Evolutionary conservation across 2,113 vertebrate species (phyloP).

Genomic region (Eurypyga helias): DNA sequence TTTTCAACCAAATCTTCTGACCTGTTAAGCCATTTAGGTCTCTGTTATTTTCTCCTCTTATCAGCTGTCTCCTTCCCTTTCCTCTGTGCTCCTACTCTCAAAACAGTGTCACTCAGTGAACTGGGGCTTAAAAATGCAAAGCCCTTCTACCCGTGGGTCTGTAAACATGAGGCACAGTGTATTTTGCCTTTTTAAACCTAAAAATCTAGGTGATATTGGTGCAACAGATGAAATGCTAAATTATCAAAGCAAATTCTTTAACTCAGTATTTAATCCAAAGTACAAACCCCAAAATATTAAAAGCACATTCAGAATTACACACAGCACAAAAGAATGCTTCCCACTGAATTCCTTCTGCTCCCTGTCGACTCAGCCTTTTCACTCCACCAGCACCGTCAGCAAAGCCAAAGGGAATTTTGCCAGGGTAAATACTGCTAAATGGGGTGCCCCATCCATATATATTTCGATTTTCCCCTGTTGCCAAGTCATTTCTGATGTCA

Average conservation of each 20-base stretch:
- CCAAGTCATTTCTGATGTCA: background rate
- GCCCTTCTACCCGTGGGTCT: background rate
- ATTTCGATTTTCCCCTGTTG: background rate
- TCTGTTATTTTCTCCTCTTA: background rate
- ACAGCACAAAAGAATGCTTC: constrained; percentile 15
- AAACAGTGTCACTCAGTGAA: background rate
- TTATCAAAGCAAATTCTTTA: background rate
- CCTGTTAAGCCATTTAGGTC: background rate
- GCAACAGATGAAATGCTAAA: background rate
- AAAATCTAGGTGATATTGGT: background rate
- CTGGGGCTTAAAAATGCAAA: background rate
- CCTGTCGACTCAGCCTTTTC: background rate
- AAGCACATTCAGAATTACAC: constrained; percentile 16
- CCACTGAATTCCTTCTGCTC: background rate
- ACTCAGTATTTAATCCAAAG: background rate
- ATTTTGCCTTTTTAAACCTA: background rate
- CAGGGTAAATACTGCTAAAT: constrained; percentile 53
- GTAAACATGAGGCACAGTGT: background rate
- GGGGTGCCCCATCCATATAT: background rate
- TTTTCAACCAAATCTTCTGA: background rate
- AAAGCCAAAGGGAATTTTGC: constrained; percentile 45
- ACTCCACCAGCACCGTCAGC: background rate
- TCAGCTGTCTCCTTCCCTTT: background rate
- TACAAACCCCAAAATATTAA: background rate
- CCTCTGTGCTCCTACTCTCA: background rate